phyloP scores from a whole-genome alignment of 92 coral and sea anemone species.

The Bergia sp. region DNA sequence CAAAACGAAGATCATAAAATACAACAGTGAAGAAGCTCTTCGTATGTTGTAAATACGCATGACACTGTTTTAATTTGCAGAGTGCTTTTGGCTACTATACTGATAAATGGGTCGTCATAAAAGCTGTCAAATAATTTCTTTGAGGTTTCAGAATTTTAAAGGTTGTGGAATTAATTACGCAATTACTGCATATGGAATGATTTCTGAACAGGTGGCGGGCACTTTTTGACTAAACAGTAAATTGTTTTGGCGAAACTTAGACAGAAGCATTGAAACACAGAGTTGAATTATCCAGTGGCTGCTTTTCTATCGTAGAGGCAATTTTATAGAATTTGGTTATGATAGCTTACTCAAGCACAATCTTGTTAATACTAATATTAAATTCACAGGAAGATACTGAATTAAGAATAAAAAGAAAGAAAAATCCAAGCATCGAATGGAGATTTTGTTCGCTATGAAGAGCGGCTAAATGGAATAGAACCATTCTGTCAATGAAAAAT shows the following conservation, averaged over 20 bases:
- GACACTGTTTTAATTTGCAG: neutral
- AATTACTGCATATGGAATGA: constrained; percentile 1
- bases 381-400: neutral
- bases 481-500: neutral
- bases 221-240: neutral
- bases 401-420: neutral
- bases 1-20: neutral
- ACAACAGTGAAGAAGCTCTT: neutral
- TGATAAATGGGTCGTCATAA: neutral
- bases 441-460: neutral
- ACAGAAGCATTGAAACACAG: neutral
- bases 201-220: constrained; percentile 33
- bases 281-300: neutral
- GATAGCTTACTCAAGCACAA: constrained; percentile 2
- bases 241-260: neutral
- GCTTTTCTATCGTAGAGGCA: neutral
- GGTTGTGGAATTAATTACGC: neutral
- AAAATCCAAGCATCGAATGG: neutral
- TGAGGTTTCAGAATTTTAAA: constrained; percentile 12
- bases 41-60: neutral
- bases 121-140: constrained; percentile 16
- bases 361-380: neutral
- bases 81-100: neutral
- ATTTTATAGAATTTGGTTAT: neutral
- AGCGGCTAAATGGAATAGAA: neutral